Evolutionary conservation across 2,888 invertebrate genomes (phyloP).

Genomic region (Lottia scabra): DNA sequence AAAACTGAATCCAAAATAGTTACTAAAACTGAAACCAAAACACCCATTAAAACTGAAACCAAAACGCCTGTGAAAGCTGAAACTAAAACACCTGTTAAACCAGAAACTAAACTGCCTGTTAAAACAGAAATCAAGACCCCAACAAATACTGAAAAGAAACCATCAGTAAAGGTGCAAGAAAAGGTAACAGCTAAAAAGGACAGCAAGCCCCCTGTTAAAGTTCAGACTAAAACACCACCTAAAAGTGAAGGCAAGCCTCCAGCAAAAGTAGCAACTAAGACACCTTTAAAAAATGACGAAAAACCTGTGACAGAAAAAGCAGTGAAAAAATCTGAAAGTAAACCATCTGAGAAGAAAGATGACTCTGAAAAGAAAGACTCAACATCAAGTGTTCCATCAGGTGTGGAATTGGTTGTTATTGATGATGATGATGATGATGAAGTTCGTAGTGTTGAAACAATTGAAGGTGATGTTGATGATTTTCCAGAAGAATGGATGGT

Average conservation of each 20-base stretch:
- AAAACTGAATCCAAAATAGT: too few relatives aligned
- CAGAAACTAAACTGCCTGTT: too few relatives aligned
- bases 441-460: conserved; percentile 7
- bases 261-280: background rate
- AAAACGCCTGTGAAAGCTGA: too few relatives aligned
- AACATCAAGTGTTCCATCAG: background rate
- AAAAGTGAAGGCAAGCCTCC: background rate
- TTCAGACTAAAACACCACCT: background rate
- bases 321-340: too few relatives aligned
- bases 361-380: background rate
- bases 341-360: background rate
- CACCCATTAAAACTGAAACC: too few relatives aligned
- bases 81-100: too few relatives aligned
- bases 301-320: too few relatives aligned
- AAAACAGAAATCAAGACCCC: too few relatives aligned
- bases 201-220: background rate
- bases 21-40: too few relatives aligned
- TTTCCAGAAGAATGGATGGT: conserved; percentile 28
- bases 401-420: background rate
- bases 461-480: conserved; percentile 20
- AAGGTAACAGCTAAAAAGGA: background rate
- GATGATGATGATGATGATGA: background rate
- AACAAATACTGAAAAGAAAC: too few relatives aligned
- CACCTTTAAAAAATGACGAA: background rate
- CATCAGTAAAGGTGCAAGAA: too few relatives aligned